Evolutionary conservation across 2,113 vertebrate genomes (phyloP).

Genomic region (Ellobius talpinus): DNA sequence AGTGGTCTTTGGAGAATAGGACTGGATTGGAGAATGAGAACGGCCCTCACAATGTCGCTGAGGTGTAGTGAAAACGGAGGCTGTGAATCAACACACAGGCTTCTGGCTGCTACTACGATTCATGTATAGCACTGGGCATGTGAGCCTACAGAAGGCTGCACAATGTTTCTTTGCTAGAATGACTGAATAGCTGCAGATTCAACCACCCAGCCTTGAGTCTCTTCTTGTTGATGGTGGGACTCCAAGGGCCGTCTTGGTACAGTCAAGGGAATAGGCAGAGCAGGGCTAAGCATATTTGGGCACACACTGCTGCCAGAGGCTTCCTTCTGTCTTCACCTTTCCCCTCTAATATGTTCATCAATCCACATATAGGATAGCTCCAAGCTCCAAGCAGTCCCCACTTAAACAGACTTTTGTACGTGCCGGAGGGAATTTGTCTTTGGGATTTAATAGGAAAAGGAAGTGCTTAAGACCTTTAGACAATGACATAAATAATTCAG

Average conservation of each 20-base stretch:
- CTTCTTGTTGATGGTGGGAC: neutral
- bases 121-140: neutral
- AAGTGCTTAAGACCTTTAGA: neutral
- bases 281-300: accelerated
- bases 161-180: neutral
- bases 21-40: neutral
- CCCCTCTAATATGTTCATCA: neutral
- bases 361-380: neutral
- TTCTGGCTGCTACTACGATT: neutral
- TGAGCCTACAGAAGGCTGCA: neutral
- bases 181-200: neutral
- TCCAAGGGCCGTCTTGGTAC: neutral
- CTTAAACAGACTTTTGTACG: neutral
- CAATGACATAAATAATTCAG: neutral
- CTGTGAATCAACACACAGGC: neutral
- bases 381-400: neutral
- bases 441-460: neutral
- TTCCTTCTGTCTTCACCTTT: neutral
- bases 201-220: neutral
- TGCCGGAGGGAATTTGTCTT: neutral
- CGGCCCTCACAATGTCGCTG: neutral
- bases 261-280: neutral
- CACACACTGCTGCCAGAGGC: neutral
- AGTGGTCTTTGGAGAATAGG: neutral
- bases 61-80: neutral